Conservation (phyloP, 2,113 vertebrate genomes). For the Xenopus borealis region DNA sequence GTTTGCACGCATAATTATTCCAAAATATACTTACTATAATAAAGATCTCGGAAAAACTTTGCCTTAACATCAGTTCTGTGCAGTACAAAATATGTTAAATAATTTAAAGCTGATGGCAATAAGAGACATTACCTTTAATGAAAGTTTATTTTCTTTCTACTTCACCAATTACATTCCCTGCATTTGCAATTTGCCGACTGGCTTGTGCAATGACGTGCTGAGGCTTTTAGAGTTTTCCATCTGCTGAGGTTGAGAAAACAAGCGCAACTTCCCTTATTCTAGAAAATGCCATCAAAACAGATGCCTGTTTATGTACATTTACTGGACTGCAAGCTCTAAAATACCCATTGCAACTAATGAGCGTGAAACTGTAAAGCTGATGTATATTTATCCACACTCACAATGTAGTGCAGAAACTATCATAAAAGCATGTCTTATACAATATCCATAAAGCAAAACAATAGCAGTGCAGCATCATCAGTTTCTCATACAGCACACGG, state of each 20-base stretch:
- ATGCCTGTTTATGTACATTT: too few species aligned
- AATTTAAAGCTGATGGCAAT: neutral
- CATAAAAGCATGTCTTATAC: too few species aligned
- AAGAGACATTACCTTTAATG: neutral
- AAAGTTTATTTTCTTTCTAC: neutral
- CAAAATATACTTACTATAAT: neutral
- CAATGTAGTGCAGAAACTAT: too few species aligned
- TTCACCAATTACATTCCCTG: neutral
- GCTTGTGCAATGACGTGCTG: neutral
- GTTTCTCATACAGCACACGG: too few species aligned
- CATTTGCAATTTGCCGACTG: neutral
- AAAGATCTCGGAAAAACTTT: conserved; percentile 1
- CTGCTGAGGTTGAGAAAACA: neutral
- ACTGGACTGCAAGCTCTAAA: too few species aligned
- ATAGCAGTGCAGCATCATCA: too few species aligned
- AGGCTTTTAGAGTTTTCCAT: neutral
- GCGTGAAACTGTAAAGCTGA: too few species aligned
- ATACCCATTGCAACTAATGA: too few species aligned
- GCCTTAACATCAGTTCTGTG: neutral
- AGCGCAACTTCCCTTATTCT: too few species aligned
- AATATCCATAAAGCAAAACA: too few species aligned
- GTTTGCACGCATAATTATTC: conserved; percentile 27
- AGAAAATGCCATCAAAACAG: too few species aligned
- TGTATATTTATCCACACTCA: too few species aligned
- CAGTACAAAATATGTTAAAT: neutral